Conservation (phyloP, 2,888 invertebrate genomes). For the Agonopterix heracliana region DNA sequence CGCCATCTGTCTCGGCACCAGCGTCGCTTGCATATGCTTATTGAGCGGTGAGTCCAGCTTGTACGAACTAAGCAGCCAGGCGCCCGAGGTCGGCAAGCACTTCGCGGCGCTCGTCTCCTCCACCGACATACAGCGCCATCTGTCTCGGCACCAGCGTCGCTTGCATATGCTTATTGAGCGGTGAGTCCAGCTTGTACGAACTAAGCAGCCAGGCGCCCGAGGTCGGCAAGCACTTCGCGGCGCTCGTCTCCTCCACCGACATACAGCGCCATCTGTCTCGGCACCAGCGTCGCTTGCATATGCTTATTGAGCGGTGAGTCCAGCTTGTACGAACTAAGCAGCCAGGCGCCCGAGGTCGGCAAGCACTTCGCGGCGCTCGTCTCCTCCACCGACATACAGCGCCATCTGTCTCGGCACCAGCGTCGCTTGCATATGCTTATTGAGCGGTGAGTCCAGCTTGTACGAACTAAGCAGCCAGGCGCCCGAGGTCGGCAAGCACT, state of each 20-base stretch:
- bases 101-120: conserved; percentile 38
- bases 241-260: conserved; percentile 39
- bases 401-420: too few relatives aligned
- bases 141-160: conserved; percentile 34
- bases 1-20: conserved; percentile 30
- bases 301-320: conserved; percentile 34
- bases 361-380: too few relatives aligned
- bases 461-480: too few relatives aligned
- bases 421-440: too few relatives aligned
- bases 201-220: conserved; percentile 20
- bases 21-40: conserved; percentile 30
- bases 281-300: conserved; percentile 36
- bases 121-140: conserved; percentile 31
- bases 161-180: conserved; percentile 33
- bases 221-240: conserved; percentile 27
- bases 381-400: too few relatives aligned
- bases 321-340: too few relatives aligned
- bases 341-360: too few relatives aligned
- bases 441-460: too few relatives aligned
- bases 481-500: too few relatives aligned
- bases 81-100: conserved; percentile 20
- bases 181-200: conserved; percentile 31
- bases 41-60: conserved; percentile 36
- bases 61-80: conserved; percentile 22
- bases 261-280: conserved; percentile 26